phyloP scores from a whole-genome alignment of 2,888 invertebrate genomes.

The Cabera pusaria region DNA sequence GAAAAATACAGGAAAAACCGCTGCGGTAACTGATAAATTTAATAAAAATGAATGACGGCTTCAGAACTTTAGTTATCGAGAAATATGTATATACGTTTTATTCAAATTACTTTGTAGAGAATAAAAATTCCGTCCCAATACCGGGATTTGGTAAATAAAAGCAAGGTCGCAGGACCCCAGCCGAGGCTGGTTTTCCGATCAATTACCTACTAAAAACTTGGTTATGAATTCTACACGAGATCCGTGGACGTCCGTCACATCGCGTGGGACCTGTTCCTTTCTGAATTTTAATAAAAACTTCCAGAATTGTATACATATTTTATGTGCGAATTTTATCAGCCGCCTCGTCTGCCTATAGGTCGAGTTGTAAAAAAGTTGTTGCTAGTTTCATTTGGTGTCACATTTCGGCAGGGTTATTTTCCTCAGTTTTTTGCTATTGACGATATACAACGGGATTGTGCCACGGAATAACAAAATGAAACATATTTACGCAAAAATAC shows the following conservation, averaged over 20 bases:
- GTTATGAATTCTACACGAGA: constrained; percentile 29
- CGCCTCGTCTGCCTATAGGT: constrained; percentile 6
- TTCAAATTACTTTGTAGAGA: constrained; percentile 1
- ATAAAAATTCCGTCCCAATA: constrained; percentile 4
- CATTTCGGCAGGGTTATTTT: neutral
- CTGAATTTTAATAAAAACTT: constrained; percentile 35
- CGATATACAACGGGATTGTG: no score
- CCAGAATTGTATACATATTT: constrained; percentile 31
- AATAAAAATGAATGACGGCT: no score
- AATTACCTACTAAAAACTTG: constrained; percentile 37
- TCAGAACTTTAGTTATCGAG: no score
- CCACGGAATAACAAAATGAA: no score
- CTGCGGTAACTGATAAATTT: no score
- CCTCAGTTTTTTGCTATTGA: no score
- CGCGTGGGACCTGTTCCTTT: constrained; percentile 31
- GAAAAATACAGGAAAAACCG: no score
- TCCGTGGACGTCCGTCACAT: constrained; percentile 31
- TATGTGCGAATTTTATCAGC: constrained; percentile 27
- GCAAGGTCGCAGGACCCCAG: constrained; percentile 17
- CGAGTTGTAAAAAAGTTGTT: constrained; percentile 6
- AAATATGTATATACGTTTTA: neutral
- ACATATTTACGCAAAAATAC: no score
- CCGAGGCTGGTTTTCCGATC: constrained; percentile 34
- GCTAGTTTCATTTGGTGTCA: constrained; percentile 8
- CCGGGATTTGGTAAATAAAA: constrained; percentile 10